These are phyloP conservation scores for Anableps anableps DNA, from an alignment of 2,797 vertebrate genomes.

Conservation along the genomic window DNA sequence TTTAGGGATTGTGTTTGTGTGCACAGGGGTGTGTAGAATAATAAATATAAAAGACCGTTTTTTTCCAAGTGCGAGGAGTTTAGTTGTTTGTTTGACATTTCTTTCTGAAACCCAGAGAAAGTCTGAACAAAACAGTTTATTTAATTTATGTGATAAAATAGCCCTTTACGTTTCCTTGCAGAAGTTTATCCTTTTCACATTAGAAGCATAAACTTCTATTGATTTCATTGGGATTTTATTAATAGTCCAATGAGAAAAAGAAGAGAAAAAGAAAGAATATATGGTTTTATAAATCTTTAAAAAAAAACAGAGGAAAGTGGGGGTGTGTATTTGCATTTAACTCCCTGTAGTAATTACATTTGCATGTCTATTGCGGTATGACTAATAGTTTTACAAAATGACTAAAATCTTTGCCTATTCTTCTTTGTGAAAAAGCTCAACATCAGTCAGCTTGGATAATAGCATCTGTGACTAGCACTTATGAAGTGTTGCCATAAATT, in stretches of 20 bases:
- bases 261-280: not conserved
- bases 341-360: not conserved
- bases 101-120: not conserved
- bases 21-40: constrained; percentile 41
- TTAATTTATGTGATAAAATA: not conserved
- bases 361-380: not conserved
- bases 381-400: not conserved
- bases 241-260: not conserved
- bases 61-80: constrained; percentile 37
- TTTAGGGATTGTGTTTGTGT: constrained; percentile 56
- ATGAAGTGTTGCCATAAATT: not conserved
- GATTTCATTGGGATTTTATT: not conserved
- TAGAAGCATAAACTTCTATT: constrained; percentile 7
- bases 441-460: not conserved
- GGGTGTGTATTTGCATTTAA: not conserved
- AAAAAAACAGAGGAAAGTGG: not conserved
- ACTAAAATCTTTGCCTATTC: not conserved
- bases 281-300: not conserved
- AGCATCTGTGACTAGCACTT: not conserved
- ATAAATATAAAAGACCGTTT: constrained; percentile 30
- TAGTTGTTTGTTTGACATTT: constrained; percentile 27
- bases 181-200: not conserved
- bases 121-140: constrained; percentile 15
- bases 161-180: not conserved
- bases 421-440: not conserved